These are phyloP conservation scores for Tragelaphus imberbis DNA, from an alignment of 2,113 vertebrate genomes.

Conservation along the genomic window DNA sequence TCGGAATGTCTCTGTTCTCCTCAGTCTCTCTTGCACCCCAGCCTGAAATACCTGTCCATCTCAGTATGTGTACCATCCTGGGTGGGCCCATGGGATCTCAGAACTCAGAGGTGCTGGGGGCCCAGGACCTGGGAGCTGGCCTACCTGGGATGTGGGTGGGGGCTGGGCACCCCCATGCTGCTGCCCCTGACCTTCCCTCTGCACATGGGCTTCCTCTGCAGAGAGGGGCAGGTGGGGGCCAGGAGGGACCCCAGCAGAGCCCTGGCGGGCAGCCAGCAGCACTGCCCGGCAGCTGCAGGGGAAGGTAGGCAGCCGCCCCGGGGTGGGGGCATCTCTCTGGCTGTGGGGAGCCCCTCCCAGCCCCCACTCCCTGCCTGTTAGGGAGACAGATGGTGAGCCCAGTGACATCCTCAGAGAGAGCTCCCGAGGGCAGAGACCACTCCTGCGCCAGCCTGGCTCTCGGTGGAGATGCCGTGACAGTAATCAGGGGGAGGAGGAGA, in stretches of 20 bases:
- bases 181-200: neutral
- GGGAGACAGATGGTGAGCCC: neutral
- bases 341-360: neutral
- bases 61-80: accelerated
- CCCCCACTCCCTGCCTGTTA: neutral
- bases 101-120: accelerated
- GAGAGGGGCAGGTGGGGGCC: accelerated
- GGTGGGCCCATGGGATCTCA: accelerated
- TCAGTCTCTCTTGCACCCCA: neutral
- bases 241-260: neutral
- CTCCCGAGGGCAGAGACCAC: neutral
- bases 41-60: neutral
- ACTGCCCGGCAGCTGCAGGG: accelerated
- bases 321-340: accelerated
- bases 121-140: neutral
- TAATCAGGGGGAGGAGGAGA: neutral
- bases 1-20: neutral
- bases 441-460: neutral
- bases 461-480: neutral
- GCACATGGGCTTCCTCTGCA: neutral
- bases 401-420: neutral
- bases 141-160: neutral
- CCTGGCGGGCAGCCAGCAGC: accelerated
- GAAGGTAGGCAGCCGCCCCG: neutral
- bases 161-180: accelerated